phyloP scores from a whole-genome alignment of 2,888 invertebrate genomes.

The Phymatocera aterrima region DNA sequence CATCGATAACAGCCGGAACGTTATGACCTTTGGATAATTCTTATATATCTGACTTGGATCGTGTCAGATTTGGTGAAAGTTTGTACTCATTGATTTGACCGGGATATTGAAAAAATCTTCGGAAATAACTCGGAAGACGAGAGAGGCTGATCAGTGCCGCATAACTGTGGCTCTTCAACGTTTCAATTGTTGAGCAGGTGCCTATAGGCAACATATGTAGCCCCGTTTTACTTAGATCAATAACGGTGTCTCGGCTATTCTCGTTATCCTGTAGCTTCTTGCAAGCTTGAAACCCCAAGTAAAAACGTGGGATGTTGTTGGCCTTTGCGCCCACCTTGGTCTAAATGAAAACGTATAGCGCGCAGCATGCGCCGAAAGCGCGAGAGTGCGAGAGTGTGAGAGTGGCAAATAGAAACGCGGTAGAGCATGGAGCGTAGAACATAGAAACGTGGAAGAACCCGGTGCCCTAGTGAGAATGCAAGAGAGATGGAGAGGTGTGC shows the following conservation, averaged over 20 bases:
- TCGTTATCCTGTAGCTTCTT: slow-evolving; percentile 14
- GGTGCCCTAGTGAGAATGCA: background rate
- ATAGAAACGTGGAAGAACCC: background rate
- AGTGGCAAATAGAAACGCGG: slow-evolving; percentile 45
- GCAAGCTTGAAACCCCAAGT: background rate
- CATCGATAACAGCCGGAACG: background rate
- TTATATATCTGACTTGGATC: background rate
- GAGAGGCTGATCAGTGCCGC: background rate
- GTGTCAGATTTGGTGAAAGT: background rate
- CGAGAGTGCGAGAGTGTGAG: slow-evolving; percentile 40
- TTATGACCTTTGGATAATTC: background rate
- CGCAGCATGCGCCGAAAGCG: slow-evolving; percentile 6
- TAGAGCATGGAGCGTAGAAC: slow-evolving; percentile 40
- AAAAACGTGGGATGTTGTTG: slow-evolving; percentile 29
- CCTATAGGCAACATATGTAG: too few relatives aligned
- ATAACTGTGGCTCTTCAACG: slow-evolving; percentile 6
- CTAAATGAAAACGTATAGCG: slow-evolving; percentile 37
- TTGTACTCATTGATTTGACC: too few relatives aligned
- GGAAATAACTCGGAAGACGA: too few relatives aligned
- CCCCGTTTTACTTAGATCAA: slow-evolving; percentile 21
- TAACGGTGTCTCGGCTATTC: slow-evolving; percentile 38
- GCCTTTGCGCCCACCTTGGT: slow-evolving; percentile 25
- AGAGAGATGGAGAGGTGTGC: slow-evolving; percentile 45
- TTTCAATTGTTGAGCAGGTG: background rate
- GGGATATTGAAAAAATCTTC: too few relatives aligned